Percentiles rank a stretch among this genome's conserved stretches.
These are phyloP conservation scores for Grantiella picta DNA, from an alignment of 2,113 vertebrate species.

Conservation along the genomic window DNA sequence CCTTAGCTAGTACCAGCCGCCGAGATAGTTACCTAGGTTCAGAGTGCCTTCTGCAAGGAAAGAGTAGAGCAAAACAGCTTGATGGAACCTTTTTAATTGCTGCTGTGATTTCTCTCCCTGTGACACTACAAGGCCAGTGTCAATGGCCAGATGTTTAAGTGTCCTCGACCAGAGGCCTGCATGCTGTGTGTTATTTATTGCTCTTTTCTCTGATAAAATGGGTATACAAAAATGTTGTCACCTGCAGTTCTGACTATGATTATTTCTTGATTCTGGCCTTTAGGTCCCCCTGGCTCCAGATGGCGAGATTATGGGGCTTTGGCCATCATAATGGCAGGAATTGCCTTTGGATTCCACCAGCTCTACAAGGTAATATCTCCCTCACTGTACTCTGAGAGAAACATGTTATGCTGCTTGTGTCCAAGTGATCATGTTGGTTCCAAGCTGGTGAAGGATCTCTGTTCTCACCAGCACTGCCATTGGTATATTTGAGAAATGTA, in stretches of 20 bases:
- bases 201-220: not conserved
- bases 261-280: not conserved
- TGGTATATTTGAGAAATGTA: not conserved
- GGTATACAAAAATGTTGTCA: not conserved
- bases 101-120: not conserved
- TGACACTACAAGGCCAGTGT: not conserved
- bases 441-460: not conserved
- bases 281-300: conserved; percentile 83
- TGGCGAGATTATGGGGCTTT: conserved; percentile 95
- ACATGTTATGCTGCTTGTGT: not conserved
- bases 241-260: not conserved
- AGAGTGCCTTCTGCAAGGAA: not conserved
- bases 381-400: not conserved
- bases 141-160: not conserved
- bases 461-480: not conserved
- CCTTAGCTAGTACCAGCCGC: not conserved
- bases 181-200: not conserved
- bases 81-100: not conserved
- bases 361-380: conserved; percentile 85
- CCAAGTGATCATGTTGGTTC: not conserved
- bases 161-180: not conserved
- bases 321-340: conserved; percentile 90
- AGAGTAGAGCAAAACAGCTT: not conserved
- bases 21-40: not conserved
- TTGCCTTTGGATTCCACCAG: conserved; percentile 93